Evolutionary conservation across 2,797 vertebrate species (phyloP).

Genomic region (Martes flavigula): DNA sequence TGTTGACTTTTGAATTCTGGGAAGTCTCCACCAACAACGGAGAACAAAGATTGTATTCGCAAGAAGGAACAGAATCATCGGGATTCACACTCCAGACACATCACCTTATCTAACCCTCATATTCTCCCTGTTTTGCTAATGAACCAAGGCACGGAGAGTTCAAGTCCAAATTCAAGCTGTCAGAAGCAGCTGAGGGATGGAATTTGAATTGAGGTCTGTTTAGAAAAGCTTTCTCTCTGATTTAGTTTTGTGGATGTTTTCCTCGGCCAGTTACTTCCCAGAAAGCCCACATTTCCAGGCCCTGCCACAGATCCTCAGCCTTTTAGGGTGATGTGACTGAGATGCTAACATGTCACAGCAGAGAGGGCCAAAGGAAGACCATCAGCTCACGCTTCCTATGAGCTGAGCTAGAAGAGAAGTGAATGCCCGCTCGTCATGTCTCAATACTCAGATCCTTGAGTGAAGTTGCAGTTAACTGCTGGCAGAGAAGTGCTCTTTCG

Average conservation of each 20-base stretch:
- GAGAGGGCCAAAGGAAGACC: neutral
- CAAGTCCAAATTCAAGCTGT: neutral
- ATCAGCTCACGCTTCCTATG: neutral
- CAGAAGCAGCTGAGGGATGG: neutral
- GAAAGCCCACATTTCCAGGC: neutral
- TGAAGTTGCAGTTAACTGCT: neutral
- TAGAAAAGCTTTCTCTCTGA: neutral
- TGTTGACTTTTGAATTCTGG: neutral
- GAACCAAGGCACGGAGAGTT: neutral
- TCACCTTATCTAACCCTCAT: neutral
- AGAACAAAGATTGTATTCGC: neutral
- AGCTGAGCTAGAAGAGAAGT: neutral
- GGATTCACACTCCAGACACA: neutral
- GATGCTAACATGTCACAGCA: neutral
- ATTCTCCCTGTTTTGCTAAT: neutral
- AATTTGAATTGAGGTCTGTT: neutral
- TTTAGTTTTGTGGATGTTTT: neutral
- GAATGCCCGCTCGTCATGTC: fast-evolving
- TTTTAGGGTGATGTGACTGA: neutral
- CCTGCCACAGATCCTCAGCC: neutral
- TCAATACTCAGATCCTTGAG: neutral
- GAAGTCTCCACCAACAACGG: neutral
- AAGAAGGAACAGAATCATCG: neutral
- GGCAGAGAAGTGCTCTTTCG: neutral
- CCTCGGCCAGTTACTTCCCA: neutral